phyloP scores from a whole-genome alignment of 2,113 vertebrate species.

The Neogobius melanostomus region DNA sequence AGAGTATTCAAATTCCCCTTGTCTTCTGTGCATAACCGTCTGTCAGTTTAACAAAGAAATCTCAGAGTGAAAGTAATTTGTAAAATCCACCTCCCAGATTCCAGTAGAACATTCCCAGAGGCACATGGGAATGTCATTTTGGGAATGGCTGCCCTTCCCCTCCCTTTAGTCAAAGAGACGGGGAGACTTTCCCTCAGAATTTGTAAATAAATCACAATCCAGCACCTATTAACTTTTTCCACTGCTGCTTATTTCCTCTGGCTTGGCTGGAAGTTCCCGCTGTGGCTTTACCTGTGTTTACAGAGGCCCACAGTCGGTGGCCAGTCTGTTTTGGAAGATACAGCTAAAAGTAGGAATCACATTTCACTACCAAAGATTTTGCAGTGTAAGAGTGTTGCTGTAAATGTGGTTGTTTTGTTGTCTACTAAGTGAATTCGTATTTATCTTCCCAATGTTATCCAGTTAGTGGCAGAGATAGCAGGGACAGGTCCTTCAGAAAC shows the following conservation, averaged over 20 bases:
- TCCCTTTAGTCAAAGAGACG: slow-evolving; percentile 24
- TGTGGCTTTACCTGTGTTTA: slow-evolving; percentile 14
- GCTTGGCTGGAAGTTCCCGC: slow-evolving; percentile 45
- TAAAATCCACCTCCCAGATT: slow-evolving; percentile 15
- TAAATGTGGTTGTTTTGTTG: neutral
- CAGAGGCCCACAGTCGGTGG: slow-evolving; percentile 8
- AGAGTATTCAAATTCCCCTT: neutral
- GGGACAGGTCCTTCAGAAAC: slow-evolving; percentile 21
- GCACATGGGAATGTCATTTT: slow-evolving; percentile 61
- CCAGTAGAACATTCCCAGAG: slow-evolving; percentile 24
- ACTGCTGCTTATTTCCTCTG: slow-evolving; percentile 50
- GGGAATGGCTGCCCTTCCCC: slow-evolving; percentile 30
- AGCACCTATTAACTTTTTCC: slow-evolving; percentile 21
- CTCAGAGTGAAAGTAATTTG: slow-evolving; percentile 4
- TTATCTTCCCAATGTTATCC: neutral
- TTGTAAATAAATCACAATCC: slow-evolving; percentile 58
- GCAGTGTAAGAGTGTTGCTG: neutral
- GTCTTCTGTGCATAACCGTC: neutral
- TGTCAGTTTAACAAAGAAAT: neutral
- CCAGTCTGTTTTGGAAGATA: neutral
- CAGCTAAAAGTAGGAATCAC: neutral
- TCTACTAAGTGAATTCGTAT: neutral
- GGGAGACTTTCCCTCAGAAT: slow-evolving; percentile 20
- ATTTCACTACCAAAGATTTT: neutral
- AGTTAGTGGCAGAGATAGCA: slow-evolving; percentile 6